Base-by-base conservation (phyloP, 1,140 invertebrate genomes). In the Cydia fagiglandana region DNA sequence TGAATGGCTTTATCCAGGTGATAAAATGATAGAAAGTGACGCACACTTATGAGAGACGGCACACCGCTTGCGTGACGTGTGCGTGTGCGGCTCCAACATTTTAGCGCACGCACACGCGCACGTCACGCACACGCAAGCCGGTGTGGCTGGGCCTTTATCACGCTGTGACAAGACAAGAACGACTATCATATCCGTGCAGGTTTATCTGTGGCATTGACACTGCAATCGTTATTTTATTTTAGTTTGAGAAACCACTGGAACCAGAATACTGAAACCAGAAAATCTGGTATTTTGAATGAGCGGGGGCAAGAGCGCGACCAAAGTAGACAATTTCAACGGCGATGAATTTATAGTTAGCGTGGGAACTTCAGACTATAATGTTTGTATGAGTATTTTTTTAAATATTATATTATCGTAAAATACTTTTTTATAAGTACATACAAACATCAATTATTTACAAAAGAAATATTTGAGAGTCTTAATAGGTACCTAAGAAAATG, bases 201-300 rank as follows among this genome's bases (percentile, higher is more conserved):
- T 61, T 61, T 61, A 24, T n/a, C 9, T 24, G 56, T 38, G 34
- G 34, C 38, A 70, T 45, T 70, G 66, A 70, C 66, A 70, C 34
- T 70, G 66, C 38, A 3, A 30, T 70, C 7, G 66, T 41, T 70
- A 70, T 70, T 41, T 41, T 70, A 70, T 70, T 41, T 70, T 70
- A 12, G 17, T 41, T 38, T 70, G 38, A 38, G 66, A 70, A 70
- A 17, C 66, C 9, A 38, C 13, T 68, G 30, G 24, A 61, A 61
- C 56, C 56, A 61, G 56, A 61, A 61, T 61, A 24, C 66, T 15
- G 66, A 70, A 70, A 70, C 66, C 66, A 70, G 66, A 70, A 70
- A 70, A 41, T 70, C 66, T 38, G 66, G 66, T 70, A 70, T 41
- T 41, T 38, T 38, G 38, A 38, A 70, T 30, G 38, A 70, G 38